phyloP scores from a whole-genome alignment of 2,888 invertebrate genomes.

The Hirtodrosophila confusa region DNA sequence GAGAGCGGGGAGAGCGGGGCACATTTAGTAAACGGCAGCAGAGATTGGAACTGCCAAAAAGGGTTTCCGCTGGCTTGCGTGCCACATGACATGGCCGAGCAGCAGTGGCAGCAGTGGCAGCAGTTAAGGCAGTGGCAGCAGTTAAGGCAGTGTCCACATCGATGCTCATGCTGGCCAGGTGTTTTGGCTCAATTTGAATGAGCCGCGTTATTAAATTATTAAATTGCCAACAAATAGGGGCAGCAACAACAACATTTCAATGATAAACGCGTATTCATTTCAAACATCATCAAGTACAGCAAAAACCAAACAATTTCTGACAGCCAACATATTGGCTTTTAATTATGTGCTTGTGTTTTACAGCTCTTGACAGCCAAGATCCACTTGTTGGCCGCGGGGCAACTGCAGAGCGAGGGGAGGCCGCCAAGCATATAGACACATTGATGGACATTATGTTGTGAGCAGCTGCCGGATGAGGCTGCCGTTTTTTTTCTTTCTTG shows the following conservation, averaged over 20 bases:
- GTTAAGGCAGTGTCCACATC: constrained; percentile 9
- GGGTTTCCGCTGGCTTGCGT: constrained; percentile 59
- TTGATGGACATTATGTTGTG: constrained; percentile 69
- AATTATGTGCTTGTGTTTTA: constrained; percentile 48
- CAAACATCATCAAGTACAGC: constrained; percentile 11
- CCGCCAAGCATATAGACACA: constrained; percentile 18
- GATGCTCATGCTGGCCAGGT: constrained; percentile 27
- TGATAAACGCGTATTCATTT: constrained; percentile 39
- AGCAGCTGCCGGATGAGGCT: constrained; percentile 56
- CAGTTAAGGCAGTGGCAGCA: not conserved
- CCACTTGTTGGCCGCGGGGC: not conserved
- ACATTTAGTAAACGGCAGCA: constrained; percentile 8
- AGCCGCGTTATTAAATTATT: constrained; percentile 41
- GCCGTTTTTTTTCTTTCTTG: not conserved
- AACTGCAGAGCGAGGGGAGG: not conserved
- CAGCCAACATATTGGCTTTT: constrained; percentile 34
- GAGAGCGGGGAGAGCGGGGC: not conserved
- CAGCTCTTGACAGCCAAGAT: constrained; percentile 28
- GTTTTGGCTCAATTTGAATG: constrained; percentile 49
- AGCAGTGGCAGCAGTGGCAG: not conserved
- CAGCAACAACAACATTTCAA: constrained; percentile 5
- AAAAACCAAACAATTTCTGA: constrained; percentile 1
- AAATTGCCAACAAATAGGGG: constrained; percentile 20
- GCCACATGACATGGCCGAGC: constrained; percentile 52
- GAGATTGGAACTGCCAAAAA: constrained; percentile 55